Base-by-base conservation (phyloP, 1,140 invertebrate genomes). In the Calycopis cecrops region DNA sequence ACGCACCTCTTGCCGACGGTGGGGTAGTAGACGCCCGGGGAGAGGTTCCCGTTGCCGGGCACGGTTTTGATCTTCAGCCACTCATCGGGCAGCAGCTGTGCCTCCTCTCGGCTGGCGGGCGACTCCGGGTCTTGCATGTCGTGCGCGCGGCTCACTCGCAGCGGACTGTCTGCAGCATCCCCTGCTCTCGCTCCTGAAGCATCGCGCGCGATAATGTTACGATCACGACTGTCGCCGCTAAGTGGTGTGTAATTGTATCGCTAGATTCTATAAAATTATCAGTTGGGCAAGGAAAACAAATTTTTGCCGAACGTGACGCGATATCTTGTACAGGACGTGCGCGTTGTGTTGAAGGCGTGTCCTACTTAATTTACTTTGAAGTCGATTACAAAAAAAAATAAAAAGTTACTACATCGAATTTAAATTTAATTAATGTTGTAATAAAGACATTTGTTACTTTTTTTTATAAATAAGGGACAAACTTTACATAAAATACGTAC, bases 71-170 rank as follows among this genome's bases (percentile, higher is more conserved):
- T 74, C 82, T 87, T 87, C 53, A 79, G 81, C 85, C 84, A 85
- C 18, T 82, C 79, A 58, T 81, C 82, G 16, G 86, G 81, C n/a
- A 88, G 79, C 47, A 88, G 78, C 11, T 87, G 85, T 14, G 76
- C 56, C 68, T 88, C 85, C 69, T 88, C 86, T 53, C 76, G 79
- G 62, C 74, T 79, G 57, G 72, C 69, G 44, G 87, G 87, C 2
- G 85, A 85, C 73, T 88, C 86, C 2, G 85, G 85, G 69, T 87
- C 84, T 60, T 80, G 79, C 84, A 87, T 87, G 69, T 64, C 74
- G 80, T 79, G 74, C 74, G 78, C 76, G 62, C 76, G 55, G 62
- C 60, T 85, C 81, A 82, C 71, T 75, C 54, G 71, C 69, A 55
- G 65, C 65, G 65, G 68, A 61, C 55, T 63, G 71, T 82, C 70